Base-by-base conservation (phyloP, 2,888 invertebrate species). In the Drosophila fulvimacula region DNA sequence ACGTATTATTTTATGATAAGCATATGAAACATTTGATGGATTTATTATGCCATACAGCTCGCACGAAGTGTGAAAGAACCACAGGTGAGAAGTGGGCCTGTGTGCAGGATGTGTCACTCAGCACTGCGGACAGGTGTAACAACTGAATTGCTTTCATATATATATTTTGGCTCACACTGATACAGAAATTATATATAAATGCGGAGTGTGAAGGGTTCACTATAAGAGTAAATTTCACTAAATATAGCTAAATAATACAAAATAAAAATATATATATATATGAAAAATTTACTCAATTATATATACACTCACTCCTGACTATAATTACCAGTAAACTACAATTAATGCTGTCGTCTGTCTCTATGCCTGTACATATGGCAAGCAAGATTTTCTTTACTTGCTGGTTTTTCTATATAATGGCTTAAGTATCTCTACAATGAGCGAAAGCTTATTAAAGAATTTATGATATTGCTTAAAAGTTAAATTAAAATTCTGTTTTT, bases 1-100 rank as follows among this genome's bases (percentile, higher is more conserved):
- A 85, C 85, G 82, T 77, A 85, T 89, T 81, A 76, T 69, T 79
- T 79, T 68, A 69, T 84, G 89, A 85, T 89, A 89, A 73, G 74
- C 79, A 84, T 76, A 69, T 76, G 84, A 87, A 81, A 65, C 56
- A 69, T 73, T 72, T 85, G 85, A 89, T 89, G 89, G 85, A 89
- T 85, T 88, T 81, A 84, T 87, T 81, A 81, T 73, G 63, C 36
- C 32, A 46, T 24, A 42, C 48, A 21, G 44, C 24, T 34, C 48
- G 57, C 9, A 36, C 24, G 17, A 49, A 61, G 80, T 75, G 80
- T 80, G 77, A 77, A 79, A 21, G 27, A 36, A 7, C 41, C 49
- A 46, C 21, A 27, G 15, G 36, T 42, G 65, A 83, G 68, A 62
- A 58, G 30, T 56, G 21, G 38, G 51, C 36, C 44, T 15, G 44